Evolutionary conservation across 2,888 invertebrate species (phyloP), one percentile per base, ranked within the genome.

Genomic region (Drosophila parthenogenetica): DNA sequence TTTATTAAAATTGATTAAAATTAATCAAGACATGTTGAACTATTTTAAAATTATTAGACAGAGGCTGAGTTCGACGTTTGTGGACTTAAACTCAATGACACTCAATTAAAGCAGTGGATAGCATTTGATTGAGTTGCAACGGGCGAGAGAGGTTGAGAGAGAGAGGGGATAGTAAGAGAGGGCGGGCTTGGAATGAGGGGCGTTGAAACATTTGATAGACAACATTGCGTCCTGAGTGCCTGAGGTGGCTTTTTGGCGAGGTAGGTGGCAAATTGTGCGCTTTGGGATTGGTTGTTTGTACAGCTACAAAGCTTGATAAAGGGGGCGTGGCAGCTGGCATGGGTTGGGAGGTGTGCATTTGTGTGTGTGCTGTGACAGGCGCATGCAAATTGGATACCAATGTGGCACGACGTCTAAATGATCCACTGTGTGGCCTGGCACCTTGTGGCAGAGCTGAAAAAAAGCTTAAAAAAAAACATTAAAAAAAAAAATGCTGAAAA

Each of bases 391-490:
- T 40, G 59, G 66, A 66, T 59, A 49, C 59, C 39, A 58, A 49
- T 49, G 55, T 55, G 69, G 39, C 45, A 64, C 74, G 74, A 60
- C 65, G 65, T 75, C 76, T 66, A 74, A 74, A 75, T 62, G 70
- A 70, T 75, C 50, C 66, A 74, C 49, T 58, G 57, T 61, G 69
- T 69, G 54, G 63, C 57, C 55, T 51, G 57, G 69, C 73, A 70
- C 70, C 73, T 70, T 58, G 55, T 39, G 39, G 19, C 37, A 69
- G 29, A 22, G 22, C 29, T 29, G 29, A 22, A 37, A 39, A 43
- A 71, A 35, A 43, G 2, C n/a, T 29, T 8, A 29, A 16, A 14
- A 29, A 29, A 16, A 14, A 22, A 22, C 22, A 22, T 5, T n/a
- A n/a, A 22, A 22, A 4, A 22, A 62, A 35, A 22, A 59, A 59